phyloP scores from a whole-genome alignment of 2,888 invertebrate species.

The Drosophila multiciliata region DNA sequence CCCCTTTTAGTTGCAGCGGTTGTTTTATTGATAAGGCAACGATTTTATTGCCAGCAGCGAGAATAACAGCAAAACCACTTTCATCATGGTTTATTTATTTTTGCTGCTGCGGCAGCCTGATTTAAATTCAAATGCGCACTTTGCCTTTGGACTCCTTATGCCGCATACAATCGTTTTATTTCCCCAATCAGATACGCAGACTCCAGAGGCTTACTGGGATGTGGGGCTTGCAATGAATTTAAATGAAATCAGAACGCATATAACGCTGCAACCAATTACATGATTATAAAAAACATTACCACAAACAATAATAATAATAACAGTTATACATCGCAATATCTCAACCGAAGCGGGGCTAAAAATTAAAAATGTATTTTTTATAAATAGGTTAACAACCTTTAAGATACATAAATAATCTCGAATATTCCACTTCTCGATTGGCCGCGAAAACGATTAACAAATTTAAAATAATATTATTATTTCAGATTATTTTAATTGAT shows the following conservation, averaged over 20 bases:
- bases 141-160: slow-evolving; percentile 34
- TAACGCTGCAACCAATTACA: background rate
- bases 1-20: background rate
- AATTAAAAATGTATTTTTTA: background rate
- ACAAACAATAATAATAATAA: background rate
- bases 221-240: background rate
- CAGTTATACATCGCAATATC: background rate
- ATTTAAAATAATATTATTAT: background rate
- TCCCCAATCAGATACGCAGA: slow-evolving; percentile 13
- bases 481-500: background rate
- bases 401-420: background rate
- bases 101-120: slow-evolving; percentile 53
- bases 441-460: background rate
- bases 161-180: slow-evolving; percentile 49
- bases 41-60: background rate
- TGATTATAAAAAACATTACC: slow-evolving; percentile 1
- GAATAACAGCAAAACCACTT: background rate
- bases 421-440: background rate
- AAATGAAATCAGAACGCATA: slow-evolving; percentile 10
- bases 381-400: background rate
- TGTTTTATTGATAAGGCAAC: background rate
- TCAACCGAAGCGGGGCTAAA: too few species aligned
- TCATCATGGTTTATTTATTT: slow-evolving; percentile 56
- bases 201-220: slow-evolving; percentile 15
- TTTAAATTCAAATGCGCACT: slow-evolving; percentile 72